Evolutionary conservation across 2,888 invertebrate genomes (phyloP), one percentile per base, ranked within the genome.

Genomic region (Diaphora mendica): DNA sequence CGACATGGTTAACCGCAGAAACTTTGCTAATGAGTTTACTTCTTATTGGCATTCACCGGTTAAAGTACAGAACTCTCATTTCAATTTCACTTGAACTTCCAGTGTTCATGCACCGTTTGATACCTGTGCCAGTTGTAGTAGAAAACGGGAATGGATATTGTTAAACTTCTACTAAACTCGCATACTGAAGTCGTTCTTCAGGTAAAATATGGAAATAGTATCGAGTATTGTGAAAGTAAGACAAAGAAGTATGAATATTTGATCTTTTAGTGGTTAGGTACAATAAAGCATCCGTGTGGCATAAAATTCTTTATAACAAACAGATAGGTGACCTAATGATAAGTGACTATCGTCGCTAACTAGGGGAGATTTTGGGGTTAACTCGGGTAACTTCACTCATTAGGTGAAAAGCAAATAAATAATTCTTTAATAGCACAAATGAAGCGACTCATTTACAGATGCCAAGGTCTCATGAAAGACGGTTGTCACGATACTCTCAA

Each of bases 11-110:
- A 75, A 73, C 77, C 77, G 76, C 78, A 70, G 79, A 80, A 82
- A 86, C 79, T 82, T 83, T 3, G 42, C 80, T 87, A 86, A 87
- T 86, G 85, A 86, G 86, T 86, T 86, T 77, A 82, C 84, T 86
- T 85, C 83, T 79, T 83, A 83, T 79, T 85, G 78, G 82, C 79
- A 79, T 80, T 85, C 79, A 79, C 71, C 59, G 69, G 82, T 85
- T 86, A 72, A 73, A 82, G 77, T 77, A 81, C 74, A 68, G 77
- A 84, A 85, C 77, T 83, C 72, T 75, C 78, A 83, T 84, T 89
- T 87, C 85, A 86, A 85, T 85, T 86, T 86, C 78, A 81, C 65
- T 76, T 77, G 35, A 79, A 83, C 72, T 84, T 86, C 23, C 35
- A 72, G 13, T 68, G 62, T 72, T 72, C 35, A 68, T 78, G 75